Base-by-base conservation (phyloP, 1,140 invertebrate species). In the Neodiprion lecontei region DNA sequence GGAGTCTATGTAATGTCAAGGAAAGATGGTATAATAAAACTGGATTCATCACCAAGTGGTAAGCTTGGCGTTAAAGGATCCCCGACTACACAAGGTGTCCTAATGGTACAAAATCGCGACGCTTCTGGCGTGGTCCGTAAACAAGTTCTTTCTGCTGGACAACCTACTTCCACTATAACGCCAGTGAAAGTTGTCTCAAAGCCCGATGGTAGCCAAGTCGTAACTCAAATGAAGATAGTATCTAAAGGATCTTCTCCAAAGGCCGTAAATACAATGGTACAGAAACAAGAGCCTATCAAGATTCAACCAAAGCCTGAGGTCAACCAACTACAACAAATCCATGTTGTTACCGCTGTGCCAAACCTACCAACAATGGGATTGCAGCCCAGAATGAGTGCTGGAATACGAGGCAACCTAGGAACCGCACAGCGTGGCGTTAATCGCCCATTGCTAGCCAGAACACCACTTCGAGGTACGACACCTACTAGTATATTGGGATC, bases 1-100 rank as follows among this genome's bases (percentile, higher is more conserved):
- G 92, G 92, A 75, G 91, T 94, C 11, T 94, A 93, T 79, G 92
- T 94, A 23, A 93, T 95, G 92, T 93, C 93, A 1, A 92, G 92
- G 80, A 94, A 93, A 77, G 92, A 93, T 50, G 93, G 91, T 17
- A 92, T 92, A 65, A 92, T 92, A 82, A 92, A 92, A 81, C 86
- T 92, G 17, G 91, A 92, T 80, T 92, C 92, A 0, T 90, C 91
- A 0, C 84, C 85, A 7, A 83, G 85, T 21, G 90, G 90, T 11
- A 92, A 91, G 81, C 79, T 91, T n/a, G 88, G 79, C 0, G 78
- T 85, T 0, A 88, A 88, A 75, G 80, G 83, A 28, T 79, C 82
- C 0, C 80, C 84, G 0, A 73, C 81, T 0, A 76, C 81, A 0
- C 79, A 83, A 48, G 79, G 82, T 48, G 85, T 88, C 8, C 72